These are phyloP conservation scores for Cotesia congregata DNA, from an alignment of 2,888 invertebrate species.

Conservation along the genomic window DNA sequence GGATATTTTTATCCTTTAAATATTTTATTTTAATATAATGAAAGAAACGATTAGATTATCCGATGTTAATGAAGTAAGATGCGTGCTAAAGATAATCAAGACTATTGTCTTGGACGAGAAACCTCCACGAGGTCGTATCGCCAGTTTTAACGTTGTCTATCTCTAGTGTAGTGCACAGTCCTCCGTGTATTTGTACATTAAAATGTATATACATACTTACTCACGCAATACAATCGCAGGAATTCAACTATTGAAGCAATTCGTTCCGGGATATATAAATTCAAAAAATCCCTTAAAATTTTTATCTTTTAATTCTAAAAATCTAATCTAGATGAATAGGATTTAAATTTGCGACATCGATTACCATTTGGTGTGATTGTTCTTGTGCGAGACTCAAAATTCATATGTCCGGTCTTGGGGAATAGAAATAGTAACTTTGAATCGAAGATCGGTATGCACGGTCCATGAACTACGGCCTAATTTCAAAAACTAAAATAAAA, in stretches of 20 bases:
- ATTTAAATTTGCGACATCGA: conserved; percentile 20
- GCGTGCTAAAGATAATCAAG: conserved; percentile 43
- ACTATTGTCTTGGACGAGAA: conserved; percentile 45
- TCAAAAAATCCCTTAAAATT: neutral
- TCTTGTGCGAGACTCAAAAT: conserved; percentile 24
- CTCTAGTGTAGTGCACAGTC: too few species aligned
- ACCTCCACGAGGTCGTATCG: conserved; percentile 42
- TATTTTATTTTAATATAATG: conserved; percentile 5
- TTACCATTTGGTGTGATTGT: conserved; percentile 16
- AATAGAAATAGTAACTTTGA: neutral
- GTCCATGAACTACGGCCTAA: neutral
- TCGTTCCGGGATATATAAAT: conserved; percentile 33
- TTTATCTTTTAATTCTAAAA: neutral
- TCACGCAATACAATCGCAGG: conserved; percentile 11
- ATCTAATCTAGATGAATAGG: conserved; percentile 9
- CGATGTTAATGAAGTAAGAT: conserved; percentile 48
- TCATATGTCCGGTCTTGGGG: conserved; percentile 19
- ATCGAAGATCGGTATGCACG: neutral
- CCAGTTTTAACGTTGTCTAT: neutral
- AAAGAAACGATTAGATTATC: conserved; percentile 21
- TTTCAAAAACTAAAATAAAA: neutral
- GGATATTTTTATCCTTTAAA: conserved; percentile 7
- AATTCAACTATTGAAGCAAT: conserved; percentile 16
- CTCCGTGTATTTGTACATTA: neutral
- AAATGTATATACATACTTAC: neutral